Conservation (phyloP, 2,113 vertebrate genomes). For the Columba janthina region DNA sequence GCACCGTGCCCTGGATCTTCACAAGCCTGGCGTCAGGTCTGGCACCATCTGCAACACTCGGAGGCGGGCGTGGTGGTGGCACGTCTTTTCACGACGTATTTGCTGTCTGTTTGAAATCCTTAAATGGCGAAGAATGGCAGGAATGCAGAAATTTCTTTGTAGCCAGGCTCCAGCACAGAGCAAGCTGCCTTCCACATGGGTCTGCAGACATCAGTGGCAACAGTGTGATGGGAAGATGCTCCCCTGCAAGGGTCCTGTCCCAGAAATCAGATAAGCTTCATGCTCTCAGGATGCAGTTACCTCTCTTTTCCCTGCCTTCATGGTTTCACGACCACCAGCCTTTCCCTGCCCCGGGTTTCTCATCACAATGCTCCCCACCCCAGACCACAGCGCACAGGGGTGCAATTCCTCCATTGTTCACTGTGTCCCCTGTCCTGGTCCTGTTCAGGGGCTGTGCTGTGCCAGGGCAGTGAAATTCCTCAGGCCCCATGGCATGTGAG, state of each 20-base stretch:
- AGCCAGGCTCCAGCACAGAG: not conserved
- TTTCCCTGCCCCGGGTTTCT: not conserved
- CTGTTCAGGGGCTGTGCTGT: not conserved
- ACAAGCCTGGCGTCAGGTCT: not conserved
- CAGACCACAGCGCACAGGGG: not conserved
- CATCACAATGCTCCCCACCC: not conserved
- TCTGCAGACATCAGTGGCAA: not conserved
- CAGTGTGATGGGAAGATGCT: rapidly evolving
- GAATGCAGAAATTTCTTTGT: not conserved
- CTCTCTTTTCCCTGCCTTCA: not conserved
- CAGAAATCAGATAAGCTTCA: not conserved
- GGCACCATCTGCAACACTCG: not conserved
- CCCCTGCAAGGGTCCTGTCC: not conserved
- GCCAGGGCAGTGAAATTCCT: rapidly evolving
- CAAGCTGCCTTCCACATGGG: not conserved
- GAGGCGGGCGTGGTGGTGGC: not conserved
- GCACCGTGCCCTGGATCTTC: not conserved
- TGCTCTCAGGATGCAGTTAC: not conserved
- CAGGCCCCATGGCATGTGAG: rapidly evolving
- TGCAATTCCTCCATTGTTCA: rapidly evolving
- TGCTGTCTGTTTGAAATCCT: not conserved
- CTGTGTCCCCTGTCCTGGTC: not conserved
- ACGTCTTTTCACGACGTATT: rapidly evolving
- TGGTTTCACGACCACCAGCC: not conserved
- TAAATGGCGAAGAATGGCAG: conserved; percentile 13